A percentile compares a stretch with the other conserved stretches of the same genome.
These are phyloP conservation scores for Dallia pectoralis DNA, from an alignment of 2,797 vertebrate genomes.

Conservation along the genomic window DNA sequence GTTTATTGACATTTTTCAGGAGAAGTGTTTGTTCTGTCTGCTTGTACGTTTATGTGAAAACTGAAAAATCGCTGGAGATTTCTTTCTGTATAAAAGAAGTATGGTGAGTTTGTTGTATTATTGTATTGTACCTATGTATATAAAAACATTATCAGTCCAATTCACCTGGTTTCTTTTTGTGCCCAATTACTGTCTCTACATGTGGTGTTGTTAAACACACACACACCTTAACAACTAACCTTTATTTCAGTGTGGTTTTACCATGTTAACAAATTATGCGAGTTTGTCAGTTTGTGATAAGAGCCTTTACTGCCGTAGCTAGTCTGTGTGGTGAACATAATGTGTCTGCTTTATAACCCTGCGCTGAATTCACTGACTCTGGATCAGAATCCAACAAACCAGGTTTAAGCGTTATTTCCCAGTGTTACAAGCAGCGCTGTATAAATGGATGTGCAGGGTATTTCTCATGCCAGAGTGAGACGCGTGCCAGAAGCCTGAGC, in stretches of 20 bases:
- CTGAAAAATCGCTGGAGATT: not conserved
- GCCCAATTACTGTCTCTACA: not conserved
- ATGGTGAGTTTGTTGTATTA: not conserved
- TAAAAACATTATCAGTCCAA: not conserved
- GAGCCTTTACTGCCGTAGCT: too few relatives aligned
- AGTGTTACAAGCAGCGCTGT: not conserved
- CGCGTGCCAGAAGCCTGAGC: not conserved
- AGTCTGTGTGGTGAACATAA: too few relatives aligned
- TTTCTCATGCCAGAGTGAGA: not conserved
- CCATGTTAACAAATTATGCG: too few relatives aligned
- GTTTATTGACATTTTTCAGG: not conserved
- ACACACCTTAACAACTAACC: too few relatives aligned
- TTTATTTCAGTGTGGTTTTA: too few relatives aligned
- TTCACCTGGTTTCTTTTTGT: not conserved
- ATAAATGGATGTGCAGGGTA: not conserved
- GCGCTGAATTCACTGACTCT: too few relatives aligned
- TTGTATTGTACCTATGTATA: not conserved
- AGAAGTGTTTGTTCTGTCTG: not conserved
- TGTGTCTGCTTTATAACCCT: too few relatives aligned
- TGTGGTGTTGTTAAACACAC: not conserved
- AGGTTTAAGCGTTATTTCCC: not conserved
- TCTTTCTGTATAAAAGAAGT: not conserved
- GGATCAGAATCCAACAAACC: not conserved
- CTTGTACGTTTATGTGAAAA: not conserved
- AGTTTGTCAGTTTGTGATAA: too few relatives aligned